Percentiles rank a stretch among this genome's conserved stretches.
These are phyloP conservation scores for Antrozous pallidus DNA, from an alignment of 2,797 vertebrate species.

Conservation along the genomic window DNA sequence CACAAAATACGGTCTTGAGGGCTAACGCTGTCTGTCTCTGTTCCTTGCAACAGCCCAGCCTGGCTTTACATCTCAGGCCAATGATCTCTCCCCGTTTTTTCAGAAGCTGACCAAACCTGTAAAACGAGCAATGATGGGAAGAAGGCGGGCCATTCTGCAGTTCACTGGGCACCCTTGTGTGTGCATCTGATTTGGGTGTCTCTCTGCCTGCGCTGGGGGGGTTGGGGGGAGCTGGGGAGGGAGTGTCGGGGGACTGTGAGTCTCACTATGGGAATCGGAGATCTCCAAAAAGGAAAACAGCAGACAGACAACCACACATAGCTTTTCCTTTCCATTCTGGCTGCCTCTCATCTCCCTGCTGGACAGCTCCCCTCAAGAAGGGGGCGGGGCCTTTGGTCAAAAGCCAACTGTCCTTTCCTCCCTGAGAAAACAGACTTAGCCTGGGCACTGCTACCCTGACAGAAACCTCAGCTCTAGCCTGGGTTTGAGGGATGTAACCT, in stretches of 20 bases:
- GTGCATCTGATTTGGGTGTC: slow-evolving; percentile 66
- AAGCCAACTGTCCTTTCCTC: background rate
- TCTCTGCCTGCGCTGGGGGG: background rate
- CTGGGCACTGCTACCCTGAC: background rate
- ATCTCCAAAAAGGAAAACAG: slow-evolving; percentile 41
- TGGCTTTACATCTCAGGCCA: slow-evolving; percentile 77
- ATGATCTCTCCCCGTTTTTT: slow-evolving; percentile 66
- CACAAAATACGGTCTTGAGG: slow-evolving; percentile 69
- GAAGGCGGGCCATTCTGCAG: slow-evolving; percentile 1
- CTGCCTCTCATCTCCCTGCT: background rate
- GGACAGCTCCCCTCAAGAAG: background rate
- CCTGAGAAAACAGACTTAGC: background rate
- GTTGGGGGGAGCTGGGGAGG: background rate
- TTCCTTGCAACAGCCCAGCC: slow-evolving; percentile 63
- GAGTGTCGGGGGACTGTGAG: background rate
- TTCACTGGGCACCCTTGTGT: slow-evolving; percentile 66
- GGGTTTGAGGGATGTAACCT: background rate
- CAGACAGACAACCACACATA: slow-evolving; percentile 29
- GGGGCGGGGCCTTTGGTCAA: background rate
- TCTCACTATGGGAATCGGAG: slow-evolving; percentile 29
- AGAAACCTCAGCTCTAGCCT: background rate
- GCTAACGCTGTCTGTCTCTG: slow-evolving; percentile 74
- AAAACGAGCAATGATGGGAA: slow-evolving; percentile 46
- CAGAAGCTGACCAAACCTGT: slow-evolving; percentile 71
- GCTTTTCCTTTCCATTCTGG: slow-evolving; percentile 30